Base-by-base conservation (phyloP, 2,113 vertebrate genomes). In the Uria lomvia region DNA sequence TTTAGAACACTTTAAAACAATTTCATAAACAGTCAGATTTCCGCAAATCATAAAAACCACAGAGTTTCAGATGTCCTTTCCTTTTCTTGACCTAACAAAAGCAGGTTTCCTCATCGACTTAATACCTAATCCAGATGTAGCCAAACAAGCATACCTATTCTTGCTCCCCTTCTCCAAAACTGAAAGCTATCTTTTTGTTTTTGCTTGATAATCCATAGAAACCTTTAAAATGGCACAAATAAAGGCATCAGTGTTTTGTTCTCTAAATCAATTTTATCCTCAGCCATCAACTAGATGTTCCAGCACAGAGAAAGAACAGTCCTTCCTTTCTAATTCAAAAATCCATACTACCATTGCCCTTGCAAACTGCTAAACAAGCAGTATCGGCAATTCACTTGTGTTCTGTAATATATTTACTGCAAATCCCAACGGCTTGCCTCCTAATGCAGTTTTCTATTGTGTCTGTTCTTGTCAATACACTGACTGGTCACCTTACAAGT, bases 311-410 rank as follows among this genome's bases (percentile, higher is more conserved):
- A 97, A 98, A 98, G 97, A 98, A 97, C 96, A 98, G 96, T 97
- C 96, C 92, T 98, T 98, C 95, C 97, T 95, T 98, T 97, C 97
- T 98, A 98, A 98, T 98, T 98, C 97, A 98, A 98, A 98, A 98
- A 98, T 98, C 98, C 96, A 98, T 98, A 98, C 95, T 97, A 96
- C 95, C 97, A 97, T 92, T 98, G 98, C 98, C 98, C 98, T 98
- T 97, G 98, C 97, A 98, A 98, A 98, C 98, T 98, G 98, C 98
- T 98, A 98, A 98, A 98, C 98, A 98, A 98, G 98, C 98, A 98
- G 96, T 98, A 98, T 98, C 12, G 97, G 98, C 98, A 98, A 98
- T 98, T 98, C 98, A 97, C 98, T 98, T 98, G 97, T 97, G 97
- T 98, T 98, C 97, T 97, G 95, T 98, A 98, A 98, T 98, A 96